Evolutionary conservation across 2,888 invertebrate genomes (phyloP).

Genomic region (Balanococcus diminutus): DNA sequence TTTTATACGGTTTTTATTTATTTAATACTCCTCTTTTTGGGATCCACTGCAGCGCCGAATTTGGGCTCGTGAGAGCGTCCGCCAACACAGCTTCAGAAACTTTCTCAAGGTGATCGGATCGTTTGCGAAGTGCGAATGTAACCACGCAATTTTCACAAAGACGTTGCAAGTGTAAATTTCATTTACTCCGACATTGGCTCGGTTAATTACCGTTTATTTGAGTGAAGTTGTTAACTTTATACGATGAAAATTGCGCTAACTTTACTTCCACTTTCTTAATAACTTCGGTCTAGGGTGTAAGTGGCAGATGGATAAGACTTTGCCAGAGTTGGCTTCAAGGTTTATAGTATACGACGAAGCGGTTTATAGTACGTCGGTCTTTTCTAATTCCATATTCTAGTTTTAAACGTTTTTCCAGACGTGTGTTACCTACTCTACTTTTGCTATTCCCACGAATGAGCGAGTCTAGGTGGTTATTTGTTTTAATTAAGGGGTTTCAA

Average conservation of each 20-base stretch:
- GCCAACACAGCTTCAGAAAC: too few relatives aligned
- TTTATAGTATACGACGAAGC: neutral
- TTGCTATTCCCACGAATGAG: neutral
- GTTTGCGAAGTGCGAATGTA: neutral
- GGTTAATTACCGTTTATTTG: slow-evolving; percentile 39
- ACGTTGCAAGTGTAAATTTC: slow-evolving; percentile 16
- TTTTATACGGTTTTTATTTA: neutral
- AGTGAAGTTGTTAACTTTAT: neutral
- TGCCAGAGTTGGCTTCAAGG: neutral
- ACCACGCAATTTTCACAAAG: neutral
- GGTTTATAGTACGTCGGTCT: neutral
- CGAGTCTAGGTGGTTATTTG: too few relatives aligned
- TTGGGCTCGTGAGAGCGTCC: neutral
- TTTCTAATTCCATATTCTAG: neutral
- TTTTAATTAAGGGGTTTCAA: neutral
- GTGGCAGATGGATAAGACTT: neutral
- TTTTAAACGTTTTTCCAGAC: neutral
- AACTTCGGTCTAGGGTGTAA: neutral
- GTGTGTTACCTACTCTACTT: neutral
- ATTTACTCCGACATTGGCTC: neutral
- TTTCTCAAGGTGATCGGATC: neutral
- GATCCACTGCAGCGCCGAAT: too few relatives aligned
- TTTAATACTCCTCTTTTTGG: neutral
- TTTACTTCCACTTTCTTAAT: slow-evolving; percentile 13
- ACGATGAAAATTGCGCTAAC: slow-evolving; percentile 27